A percentile compares a stretch with the other conserved stretches of the same genome.
Conservation (phyloP, 2,113 vertebrate species). For the Nothobranchius furzeri region DNA sequence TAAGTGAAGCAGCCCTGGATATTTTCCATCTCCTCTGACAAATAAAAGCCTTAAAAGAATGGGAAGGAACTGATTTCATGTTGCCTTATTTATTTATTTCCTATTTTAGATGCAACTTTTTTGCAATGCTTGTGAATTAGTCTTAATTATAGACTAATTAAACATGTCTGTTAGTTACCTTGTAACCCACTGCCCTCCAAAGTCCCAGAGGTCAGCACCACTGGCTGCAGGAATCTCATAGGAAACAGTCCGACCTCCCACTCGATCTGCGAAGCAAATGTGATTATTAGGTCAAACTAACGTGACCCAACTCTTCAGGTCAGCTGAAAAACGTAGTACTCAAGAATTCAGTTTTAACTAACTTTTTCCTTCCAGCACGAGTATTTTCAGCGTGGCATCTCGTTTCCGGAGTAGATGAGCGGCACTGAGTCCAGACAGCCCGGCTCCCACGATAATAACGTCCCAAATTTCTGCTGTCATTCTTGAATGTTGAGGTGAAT, state of each 20-base stretch:
- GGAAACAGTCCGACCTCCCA: constrained; percentile 75
- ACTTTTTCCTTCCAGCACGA: constrained; percentile 80
- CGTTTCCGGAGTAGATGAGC: constrained; percentile 67
- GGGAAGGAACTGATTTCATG: background rate
- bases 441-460: constrained; percentile 76
- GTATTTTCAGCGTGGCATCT: constrained; percentile 55
- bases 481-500: background rate
- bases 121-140: too few species aligned
- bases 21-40: background rate
- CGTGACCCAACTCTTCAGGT: too few species aligned
- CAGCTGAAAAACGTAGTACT: too few species aligned
- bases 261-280: constrained; percentile 63
- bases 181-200: constrained; percentile 80
- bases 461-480: constrained; percentile 75
- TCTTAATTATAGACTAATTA: too few species aligned
- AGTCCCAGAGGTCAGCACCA: constrained; percentile 74
- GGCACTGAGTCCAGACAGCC: constrained; percentile 75
- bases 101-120: too few species aligned
- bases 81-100: background rate
- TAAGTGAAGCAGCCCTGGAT: background rate
- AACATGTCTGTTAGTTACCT: constrained; percentile 51
- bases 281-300: background rate
- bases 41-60: background rate
- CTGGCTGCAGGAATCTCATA: constrained; percentile 63
- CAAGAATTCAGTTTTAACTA: background rate